Evolutionary conservation across 1,140 invertebrate species (phyloP), one percentile per base, ranked within the genome.

Genomic region (Drosophila jambulina): DNA sequence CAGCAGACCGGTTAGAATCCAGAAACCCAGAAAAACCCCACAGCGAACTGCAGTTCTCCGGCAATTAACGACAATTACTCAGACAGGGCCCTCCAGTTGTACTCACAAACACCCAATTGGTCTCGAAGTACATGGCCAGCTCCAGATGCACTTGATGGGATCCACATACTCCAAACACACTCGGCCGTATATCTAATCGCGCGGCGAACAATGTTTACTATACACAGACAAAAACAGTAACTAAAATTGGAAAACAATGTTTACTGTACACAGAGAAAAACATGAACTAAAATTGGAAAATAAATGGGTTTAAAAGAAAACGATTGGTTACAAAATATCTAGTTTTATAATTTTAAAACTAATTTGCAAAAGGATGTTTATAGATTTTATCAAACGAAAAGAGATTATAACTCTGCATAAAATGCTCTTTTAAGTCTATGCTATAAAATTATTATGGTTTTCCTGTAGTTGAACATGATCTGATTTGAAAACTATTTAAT

Each of bases 101-200:
- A 92, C 91, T 92, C 88, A 92, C 91, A 90, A 92, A 92, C 68
- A 90, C 76, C 91, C 91, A 92, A 53, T 91, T 92, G 38, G 91
- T 92, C 48, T 87, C 53, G 59, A 84, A 92, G 74, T 67, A 92
- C 91, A 92, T 92, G 71, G 60, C 38, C 65, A 45, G 32, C 42
- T 58, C 32, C 45, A 32, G 36, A 34, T 77, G 34, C 34, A 58
- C 36, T 78, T 48, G 40, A 25, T 38, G 43, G 62, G 27, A 53
- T 58, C 32, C 62, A 36, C 69, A 56, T 59, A 38, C 69, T 43
- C 45, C 42, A 36, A 49, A 59, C 12, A 40, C 29, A 72, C 46
- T 54, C 48, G 13, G 12, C 29, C 67, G 63, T 29, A 19, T 54
- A 68, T 72, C 53, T 72, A 72, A 59, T 58, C 69, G 27, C 69